Evolutionary conservation across 2,113 vertebrate genomes (phyloP).

Genomic region (Callipepla californica): DNA sequence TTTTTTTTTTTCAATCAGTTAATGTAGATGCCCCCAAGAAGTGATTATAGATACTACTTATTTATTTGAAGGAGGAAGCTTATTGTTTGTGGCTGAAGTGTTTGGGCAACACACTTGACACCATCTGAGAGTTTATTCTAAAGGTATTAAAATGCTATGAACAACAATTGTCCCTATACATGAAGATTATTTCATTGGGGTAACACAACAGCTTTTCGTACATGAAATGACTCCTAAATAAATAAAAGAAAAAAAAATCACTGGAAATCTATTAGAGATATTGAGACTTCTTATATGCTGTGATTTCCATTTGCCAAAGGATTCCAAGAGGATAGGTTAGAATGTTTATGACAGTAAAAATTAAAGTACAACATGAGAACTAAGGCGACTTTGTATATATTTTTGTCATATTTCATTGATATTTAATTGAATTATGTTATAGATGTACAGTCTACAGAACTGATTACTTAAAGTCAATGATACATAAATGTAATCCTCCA

Average conservation of each 20-base stretch:
- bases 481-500: background rate
- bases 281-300: background rate
- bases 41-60: constrained; percentile 41
- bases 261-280: background rate
- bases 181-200: background rate
- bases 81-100: constrained; percentile 22
- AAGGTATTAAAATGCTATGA: background rate
- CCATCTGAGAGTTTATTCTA: constrained; percentile 41
- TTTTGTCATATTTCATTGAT: background rate
- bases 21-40: constrained; percentile 21
- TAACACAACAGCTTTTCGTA: background rate
- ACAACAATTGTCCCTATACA: background rate
- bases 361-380: background rate
- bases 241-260: background rate
- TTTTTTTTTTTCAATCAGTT: constrained; percentile 57
- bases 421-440: background rate
- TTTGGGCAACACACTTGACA: constrained; percentile 22
- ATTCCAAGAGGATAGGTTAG: background rate
- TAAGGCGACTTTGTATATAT: background rate
- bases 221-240: background rate
- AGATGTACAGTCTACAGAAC: background rate
- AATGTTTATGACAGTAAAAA: background rate
- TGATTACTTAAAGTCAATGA: background rate
- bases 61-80: constrained; percentile 22
- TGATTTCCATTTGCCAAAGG: background rate